Percentiles rank a stretch among this genome's conserved stretches.
Evolutionary conservation across 2,113 vertebrate species (phyloP).

Genomic region (Hyaena hyaena): DNA sequence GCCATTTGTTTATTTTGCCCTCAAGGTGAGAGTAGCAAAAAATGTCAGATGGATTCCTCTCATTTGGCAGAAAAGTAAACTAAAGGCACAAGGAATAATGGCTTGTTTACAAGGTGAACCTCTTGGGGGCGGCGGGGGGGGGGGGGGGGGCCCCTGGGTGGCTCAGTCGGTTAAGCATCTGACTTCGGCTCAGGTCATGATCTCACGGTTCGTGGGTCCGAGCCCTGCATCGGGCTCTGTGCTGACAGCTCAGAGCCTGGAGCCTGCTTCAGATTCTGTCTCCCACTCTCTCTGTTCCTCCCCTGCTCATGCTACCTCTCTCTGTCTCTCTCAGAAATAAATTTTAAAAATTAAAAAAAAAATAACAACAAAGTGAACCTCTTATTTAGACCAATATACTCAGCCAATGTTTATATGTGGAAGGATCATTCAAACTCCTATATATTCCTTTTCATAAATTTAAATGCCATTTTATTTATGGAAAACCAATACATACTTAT

Average conservation of each 20-base stretch:
- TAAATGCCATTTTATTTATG: background rate
- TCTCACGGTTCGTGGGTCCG: too few species aligned
- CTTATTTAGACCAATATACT: background rate
- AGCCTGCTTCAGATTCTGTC: too few species aligned
- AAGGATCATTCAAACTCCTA: background rate
- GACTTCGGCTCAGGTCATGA: too few species aligned
- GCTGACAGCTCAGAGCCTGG: too few species aligned
- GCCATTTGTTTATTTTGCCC: constrained; percentile 40
- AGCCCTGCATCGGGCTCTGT: too few species aligned
- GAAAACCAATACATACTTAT: background rate
- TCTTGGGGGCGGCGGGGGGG: background rate
- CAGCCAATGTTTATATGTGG: background rate
- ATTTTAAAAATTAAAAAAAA: too few species aligned
- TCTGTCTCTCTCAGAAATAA: too few species aligned
- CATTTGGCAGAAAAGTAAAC: background rate
- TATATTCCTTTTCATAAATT: background rate
- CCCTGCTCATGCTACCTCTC: too few species aligned
- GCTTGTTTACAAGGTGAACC: background rate
- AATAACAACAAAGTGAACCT: background rate
- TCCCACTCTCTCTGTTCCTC: too few species aligned
- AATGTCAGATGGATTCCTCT: background rate
- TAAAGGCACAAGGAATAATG: background rate
- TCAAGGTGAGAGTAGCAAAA: background rate
- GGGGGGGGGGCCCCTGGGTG: too few species aligned
- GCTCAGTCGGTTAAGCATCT: too few species aligned